phyloP scores from a whole-genome alignment of 1,140 invertebrate species.

The Idris sp. region DNA sequence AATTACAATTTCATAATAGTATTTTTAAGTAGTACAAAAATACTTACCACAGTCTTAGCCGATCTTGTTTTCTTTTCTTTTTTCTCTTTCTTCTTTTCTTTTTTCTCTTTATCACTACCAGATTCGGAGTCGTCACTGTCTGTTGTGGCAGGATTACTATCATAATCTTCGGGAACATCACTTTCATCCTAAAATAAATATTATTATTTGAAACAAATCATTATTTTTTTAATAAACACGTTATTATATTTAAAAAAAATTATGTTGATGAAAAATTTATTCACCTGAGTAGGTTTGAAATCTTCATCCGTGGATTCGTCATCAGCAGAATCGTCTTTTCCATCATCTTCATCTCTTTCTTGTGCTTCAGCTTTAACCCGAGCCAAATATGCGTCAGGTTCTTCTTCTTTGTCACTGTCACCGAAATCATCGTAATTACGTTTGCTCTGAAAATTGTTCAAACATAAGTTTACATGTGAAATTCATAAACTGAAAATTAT shows the following conservation, averaged over 20 bases:
- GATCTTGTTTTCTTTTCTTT: conserved; percentile 80
- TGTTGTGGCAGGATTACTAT: conserved; percentile 83
- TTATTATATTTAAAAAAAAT: no score
- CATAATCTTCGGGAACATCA: conserved; percentile 90
- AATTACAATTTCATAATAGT: no score
- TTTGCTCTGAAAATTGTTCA: conserved; percentile 86
- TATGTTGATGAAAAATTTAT: no score
- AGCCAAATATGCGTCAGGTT: conserved; percentile 97
- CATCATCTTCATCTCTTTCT: conserved; percentile 90
- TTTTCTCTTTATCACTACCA: conserved; percentile 76
- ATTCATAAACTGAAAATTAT: no score
- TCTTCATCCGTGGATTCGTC: conserved; percentile 91
- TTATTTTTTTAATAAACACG: no score
- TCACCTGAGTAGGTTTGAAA: conserved; percentile 86
- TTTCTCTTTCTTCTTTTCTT: conserved; percentile 75
- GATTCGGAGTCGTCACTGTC: conserved; percentile 81
- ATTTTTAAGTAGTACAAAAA: no score
- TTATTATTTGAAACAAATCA: no score
- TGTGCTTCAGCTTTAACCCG: conserved; percentile 97
- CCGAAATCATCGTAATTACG: conserved; percentile 91
- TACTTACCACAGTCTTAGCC: conserved; percentile 82
- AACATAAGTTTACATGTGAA: no score
- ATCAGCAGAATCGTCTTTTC: conserved; percentile 81
- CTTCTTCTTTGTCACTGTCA: conserved; percentile 94
- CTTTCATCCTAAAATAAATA: conserved; percentile 80